Conservation (phyloP, 2,113 vertebrate species). For the Falcunculus frontatus region DNA sequence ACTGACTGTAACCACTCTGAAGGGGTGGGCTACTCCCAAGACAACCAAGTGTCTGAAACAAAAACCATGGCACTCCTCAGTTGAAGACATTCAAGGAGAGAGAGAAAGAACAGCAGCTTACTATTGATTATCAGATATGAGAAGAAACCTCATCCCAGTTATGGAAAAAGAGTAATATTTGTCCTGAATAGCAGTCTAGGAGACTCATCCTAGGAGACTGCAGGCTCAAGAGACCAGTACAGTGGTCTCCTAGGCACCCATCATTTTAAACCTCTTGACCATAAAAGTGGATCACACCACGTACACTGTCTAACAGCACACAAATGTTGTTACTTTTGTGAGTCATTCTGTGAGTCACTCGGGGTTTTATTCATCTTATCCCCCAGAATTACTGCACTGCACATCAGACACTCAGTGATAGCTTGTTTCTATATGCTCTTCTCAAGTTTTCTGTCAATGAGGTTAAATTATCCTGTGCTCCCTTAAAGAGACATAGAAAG, state of each 20-base stretch:
- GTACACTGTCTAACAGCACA: background rate
- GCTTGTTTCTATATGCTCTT: background rate
- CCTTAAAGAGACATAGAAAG: background rate
- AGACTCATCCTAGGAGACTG: background rate
- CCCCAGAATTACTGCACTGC: background rate
- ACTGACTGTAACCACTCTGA: background rate
- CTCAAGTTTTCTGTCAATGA: background rate
- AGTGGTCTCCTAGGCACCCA: background rate
- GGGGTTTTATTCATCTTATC: background rate
- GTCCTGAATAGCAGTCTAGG: background rate
- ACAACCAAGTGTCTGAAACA: background rate
- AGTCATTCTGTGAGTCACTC: background rate
- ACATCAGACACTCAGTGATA: background rate
- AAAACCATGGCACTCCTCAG: background rate
- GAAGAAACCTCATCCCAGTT: background rate
- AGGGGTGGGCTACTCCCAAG: background rate
- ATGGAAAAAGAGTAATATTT: background rate
- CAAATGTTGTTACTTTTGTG: background rate
- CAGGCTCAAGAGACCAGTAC: background rate
- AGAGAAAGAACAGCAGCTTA: background rate
- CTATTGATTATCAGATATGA: background rate
- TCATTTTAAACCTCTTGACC: background rate
- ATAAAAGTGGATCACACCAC: background rate
- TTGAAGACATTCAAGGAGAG: background rate
- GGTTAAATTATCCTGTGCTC: background rate